A percentile compares a stretch with the other conserved stretches of the same genome.
Conservation (phyloP, 2,113 vertebrate species). For the Actinemys pallida region DNA sequence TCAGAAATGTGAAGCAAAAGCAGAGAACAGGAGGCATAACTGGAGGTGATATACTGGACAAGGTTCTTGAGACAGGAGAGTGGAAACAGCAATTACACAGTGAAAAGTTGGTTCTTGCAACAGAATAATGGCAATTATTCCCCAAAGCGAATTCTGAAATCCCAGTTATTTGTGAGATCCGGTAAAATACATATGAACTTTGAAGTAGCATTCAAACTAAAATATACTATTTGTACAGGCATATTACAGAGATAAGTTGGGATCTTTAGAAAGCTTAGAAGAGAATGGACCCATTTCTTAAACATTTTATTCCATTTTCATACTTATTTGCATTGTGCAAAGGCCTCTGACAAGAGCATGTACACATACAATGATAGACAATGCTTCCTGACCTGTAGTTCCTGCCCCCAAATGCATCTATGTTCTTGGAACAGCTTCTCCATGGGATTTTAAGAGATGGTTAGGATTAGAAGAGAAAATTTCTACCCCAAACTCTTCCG, state of each 20-base stretch:
- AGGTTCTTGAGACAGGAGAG: neutral
- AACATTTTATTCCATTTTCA: neutral
- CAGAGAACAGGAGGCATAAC: neutral
- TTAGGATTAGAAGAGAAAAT: neutral
- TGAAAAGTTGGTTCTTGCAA: neutral
- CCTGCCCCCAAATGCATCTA: neutral
- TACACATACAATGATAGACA: neutral
- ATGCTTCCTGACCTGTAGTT: accelerated
- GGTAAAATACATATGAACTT: neutral
- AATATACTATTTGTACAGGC: neutral
- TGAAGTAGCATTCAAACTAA: neutral
- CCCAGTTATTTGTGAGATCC: neutral
- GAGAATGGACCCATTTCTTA: neutral
- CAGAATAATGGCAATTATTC: neutral
- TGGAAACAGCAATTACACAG: neutral
- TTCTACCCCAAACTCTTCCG: neutral
- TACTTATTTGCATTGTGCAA: neutral
- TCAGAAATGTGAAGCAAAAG: neutral
- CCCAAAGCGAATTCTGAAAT: neutral
- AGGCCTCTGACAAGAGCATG: neutral
- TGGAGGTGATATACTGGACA: neutral
- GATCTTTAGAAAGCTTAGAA: neutral
- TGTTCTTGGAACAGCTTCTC: neutral
- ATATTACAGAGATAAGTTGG: neutral
- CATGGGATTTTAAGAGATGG: accelerated